These are phyloP conservation scores for Phengaris arion DNA, from an alignment of 2,888 invertebrate genomes.

Conservation along the genomic window DNA sequence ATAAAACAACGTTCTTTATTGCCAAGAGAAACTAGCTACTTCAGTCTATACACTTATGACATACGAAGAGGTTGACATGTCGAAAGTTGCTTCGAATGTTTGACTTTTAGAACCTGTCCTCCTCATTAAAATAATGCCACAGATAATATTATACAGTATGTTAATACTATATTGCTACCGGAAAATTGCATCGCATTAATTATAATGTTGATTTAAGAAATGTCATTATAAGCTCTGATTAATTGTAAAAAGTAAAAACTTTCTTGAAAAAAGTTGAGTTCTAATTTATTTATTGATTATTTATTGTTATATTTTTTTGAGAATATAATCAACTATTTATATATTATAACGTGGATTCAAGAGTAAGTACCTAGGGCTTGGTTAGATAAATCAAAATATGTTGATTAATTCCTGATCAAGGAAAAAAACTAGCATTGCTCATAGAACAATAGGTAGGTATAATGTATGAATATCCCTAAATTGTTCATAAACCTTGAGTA, in stretches of 20 bases:
- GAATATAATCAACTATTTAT: too few relatives aligned
- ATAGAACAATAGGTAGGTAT: too few relatives aligned
- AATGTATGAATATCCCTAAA: too few relatives aligned
- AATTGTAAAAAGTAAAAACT: not conserved
- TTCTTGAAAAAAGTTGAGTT: not conserved
- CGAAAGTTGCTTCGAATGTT: constrained; percentile 8
- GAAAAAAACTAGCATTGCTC: too few relatives aligned
- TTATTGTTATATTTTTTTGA: too few relatives aligned
- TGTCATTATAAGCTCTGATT: not conserved
- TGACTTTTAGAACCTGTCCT: constrained; percentile 21
- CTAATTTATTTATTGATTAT: too few relatives aligned
- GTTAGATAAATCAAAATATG: too few relatives aligned
- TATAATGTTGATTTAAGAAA: not conserved
- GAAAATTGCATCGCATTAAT: not conserved
- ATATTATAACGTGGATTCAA: too few relatives aligned
- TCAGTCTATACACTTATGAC: not conserved
- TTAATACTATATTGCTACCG: not conserved
- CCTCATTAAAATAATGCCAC: constrained; percentile 15
- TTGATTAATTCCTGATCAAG: too few relatives aligned
- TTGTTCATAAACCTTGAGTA: too few relatives aligned
- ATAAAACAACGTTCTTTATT: not conserved
- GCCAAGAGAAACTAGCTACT: constrained; percentile 1
- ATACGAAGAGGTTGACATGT: constrained; percentile 8
- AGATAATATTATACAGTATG: constrained; percentile 2
- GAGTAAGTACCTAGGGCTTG: too few relatives aligned